Evolutionary conservation across 2,888 invertebrate species (phyloP).

Genomic region (Abrostola tripartita): DNA sequence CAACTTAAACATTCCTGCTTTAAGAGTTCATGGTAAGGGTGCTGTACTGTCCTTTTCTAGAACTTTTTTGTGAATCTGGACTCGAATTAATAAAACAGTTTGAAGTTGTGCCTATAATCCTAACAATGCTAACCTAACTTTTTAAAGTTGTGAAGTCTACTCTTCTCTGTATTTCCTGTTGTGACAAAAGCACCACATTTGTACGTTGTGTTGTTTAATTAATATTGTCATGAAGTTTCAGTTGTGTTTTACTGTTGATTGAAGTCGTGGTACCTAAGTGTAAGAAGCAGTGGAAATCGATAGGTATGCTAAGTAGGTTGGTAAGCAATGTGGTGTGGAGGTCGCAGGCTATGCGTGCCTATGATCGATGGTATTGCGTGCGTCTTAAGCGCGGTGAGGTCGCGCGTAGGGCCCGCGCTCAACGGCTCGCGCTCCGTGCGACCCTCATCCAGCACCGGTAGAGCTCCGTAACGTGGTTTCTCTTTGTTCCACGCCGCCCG

Average conservation of each 20-base stretch:
- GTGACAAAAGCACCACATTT: not conserved
- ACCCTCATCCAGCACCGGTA: constrained; percentile 67
- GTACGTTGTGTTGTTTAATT: not conserved
- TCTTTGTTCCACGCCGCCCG: constrained; percentile 76
- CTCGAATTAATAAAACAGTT: too few species aligned
- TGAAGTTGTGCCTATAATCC: not conserved
- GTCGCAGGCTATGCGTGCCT: constrained; percentile 76
- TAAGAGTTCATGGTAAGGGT: too few species aligned
- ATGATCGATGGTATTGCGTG: constrained; percentile 81
- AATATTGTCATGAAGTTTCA: constrained; percentile 10
- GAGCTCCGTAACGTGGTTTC: constrained; percentile 69
- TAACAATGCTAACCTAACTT: too few species aligned
- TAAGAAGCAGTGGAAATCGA: constrained; percentile 67
- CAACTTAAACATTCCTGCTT: too few species aligned
- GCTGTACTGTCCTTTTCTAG: too few species aligned
- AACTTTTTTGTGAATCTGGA: too few species aligned
- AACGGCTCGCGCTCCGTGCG: constrained; percentile 61
- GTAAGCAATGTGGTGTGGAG: constrained; percentile 70
- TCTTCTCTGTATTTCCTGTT: constrained; percentile 7
- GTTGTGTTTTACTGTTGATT: constrained; percentile 44
- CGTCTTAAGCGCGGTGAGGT: constrained; percentile 68
- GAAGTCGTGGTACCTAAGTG: constrained; percentile 38
- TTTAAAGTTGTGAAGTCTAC: not conserved
- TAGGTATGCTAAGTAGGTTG: constrained; percentile 73
- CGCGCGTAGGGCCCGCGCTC: constrained; percentile 60